Evolutionary conservation across 2,888 invertebrate genomes (phyloP).

Genomic region (Pimpla rufipes): DNA sequence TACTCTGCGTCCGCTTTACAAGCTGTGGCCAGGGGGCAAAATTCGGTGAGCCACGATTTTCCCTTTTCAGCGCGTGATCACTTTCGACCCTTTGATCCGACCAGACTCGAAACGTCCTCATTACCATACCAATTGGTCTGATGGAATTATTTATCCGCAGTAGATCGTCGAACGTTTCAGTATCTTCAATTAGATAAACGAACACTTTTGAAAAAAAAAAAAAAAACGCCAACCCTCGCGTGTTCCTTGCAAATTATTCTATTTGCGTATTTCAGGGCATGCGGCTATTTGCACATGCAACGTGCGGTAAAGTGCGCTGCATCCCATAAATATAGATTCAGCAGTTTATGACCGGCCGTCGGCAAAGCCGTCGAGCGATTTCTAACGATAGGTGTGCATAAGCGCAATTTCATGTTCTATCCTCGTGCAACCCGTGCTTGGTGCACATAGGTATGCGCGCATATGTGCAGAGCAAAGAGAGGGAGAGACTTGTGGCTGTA

Average conservation of each 20-base stretch:
- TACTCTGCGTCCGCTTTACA: slow-evolving; percentile 39
- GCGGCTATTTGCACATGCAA: slow-evolving; percentile 43
- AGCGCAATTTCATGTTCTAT: slow-evolving; percentile 47
- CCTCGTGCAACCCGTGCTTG: slow-evolving; percentile 22
- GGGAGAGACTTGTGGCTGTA: slow-evolving; percentile 52
- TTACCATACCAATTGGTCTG: neutral
- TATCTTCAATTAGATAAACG: neutral
- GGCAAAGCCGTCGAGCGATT: slow-evolving; percentile 47
- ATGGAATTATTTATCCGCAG: neutral
- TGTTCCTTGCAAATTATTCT: slow-evolving; percentile 36
- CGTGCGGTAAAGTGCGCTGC: slow-evolving; percentile 32
- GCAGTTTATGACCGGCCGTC: slow-evolving; percentile 44
- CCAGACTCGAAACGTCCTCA: neutral
- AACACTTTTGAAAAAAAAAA: neutral
- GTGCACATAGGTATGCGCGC: slow-evolving; percentile 25
- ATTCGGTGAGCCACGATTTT: slow-evolving; percentile 75
- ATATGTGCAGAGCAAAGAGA: slow-evolving; percentile 27
- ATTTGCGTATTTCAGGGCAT: slow-evolving; percentile 30
- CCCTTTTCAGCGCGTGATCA: slow-evolving; percentile 80
- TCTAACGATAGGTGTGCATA: slow-evolving; percentile 51
- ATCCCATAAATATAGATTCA: slow-evolving; percentile 25
- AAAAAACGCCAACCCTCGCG: slow-evolving; percentile 11
- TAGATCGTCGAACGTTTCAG: neutral
- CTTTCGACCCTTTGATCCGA: slow-evolving; percentile 75
- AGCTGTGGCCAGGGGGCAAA: slow-evolving; percentile 20